Base-by-base conservation (phyloP, 1,140 invertebrate genomes). In the Drosophila baimaii region DNA sequence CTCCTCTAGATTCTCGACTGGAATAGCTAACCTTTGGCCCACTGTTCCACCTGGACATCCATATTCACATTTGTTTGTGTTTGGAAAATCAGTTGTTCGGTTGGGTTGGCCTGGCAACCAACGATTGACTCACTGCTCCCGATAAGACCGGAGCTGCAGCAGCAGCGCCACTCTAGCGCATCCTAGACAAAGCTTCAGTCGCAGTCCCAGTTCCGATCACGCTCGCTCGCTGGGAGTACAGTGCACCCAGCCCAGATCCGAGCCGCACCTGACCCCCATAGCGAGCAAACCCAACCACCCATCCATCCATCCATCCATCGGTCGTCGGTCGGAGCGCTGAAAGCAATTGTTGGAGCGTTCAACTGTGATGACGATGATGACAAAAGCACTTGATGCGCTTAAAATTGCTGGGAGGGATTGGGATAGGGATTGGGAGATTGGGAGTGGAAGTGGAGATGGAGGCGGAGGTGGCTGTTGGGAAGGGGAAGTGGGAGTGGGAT, bases 261-360 rank as follows among this genome's bases (percentile, higher is more conserved):
- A 61, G 55, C 58, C 72, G 54, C 56, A 74, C 71, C 71, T 51
- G 65, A 39, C 55, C 46, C 44, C 43, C 54, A 52, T 25, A 5
- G 10, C 10, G 23, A n/a, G 43, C 19, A 13, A 1, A 8, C 15
- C 37, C 37, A n/a, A 4, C n/a, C 39, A 10, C 9, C 47, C 25
- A 51, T 13, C 17, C 37, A 51, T 12, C 51, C 54, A 37, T n/a
- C 52, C 25, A 21, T 8, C 39, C 35, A 33, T 12, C n/a, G 1
- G 29, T n/a, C 31, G 23, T 37, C 57, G 41, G 41, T 29, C 61
- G 46, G 17, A 51, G 46, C 49, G 62, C 62, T 69, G 55, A 49
- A 77, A 77, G 74, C 72, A 77, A 68, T 76, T 76, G 74, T 56
- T 77, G 62, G 73, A 77, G 74, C 74, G 73, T 77, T 77, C 73